Evolutionary conservation across 2,113 vertebrate species (phyloP), one percentile per base, ranked within the genome.

Genomic region (Chrysemys picta): DNA sequence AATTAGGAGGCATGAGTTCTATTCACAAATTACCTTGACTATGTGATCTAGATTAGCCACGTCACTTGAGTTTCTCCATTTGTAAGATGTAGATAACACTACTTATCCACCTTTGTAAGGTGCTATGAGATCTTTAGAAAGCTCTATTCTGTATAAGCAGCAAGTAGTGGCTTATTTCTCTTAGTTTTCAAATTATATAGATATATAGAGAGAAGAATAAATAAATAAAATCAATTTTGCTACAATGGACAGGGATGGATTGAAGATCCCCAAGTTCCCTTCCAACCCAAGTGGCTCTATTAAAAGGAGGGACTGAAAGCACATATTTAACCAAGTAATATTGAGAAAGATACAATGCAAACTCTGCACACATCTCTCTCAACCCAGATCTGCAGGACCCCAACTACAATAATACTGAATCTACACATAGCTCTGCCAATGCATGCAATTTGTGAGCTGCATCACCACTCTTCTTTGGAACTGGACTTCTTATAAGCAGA

Each of bases 371-470:
- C 35, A 57, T 2, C 5, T 27, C 1, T n/a, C 45, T 35, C 35
- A 22, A 5, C 2, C 8, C 35, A 69, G 62, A 4, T 69, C 62
- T 69, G 62, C 16, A 69, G 35, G 8, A 69, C 8, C 11, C 25
- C 47, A 75, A 8, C 0, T 2, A 10, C 22, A 38, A 85, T n/a
- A 50, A 7, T 8, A 9, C 9, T 1, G 21, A 14, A 4, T 2
- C 22, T 2, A 52, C 59, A 62, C 6, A 0, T 0, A 80, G 35
- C 2, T 29, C 57, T 54, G 19, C 3, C 79, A 88, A 85, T 65
- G 88, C 56, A 90, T 3, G 2, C 75, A 59, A 56, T 1, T 42
- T 49, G 25, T 21, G 82, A 49, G 11, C 78, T 14, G 57, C 42
- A 14, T 5, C 22, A 75, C 3, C 38, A 38, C n/a, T 42, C 49